phyloP scores from a whole-genome alignment of 2,113 vertebrate species.

The Callithrix jacchus region DNA sequence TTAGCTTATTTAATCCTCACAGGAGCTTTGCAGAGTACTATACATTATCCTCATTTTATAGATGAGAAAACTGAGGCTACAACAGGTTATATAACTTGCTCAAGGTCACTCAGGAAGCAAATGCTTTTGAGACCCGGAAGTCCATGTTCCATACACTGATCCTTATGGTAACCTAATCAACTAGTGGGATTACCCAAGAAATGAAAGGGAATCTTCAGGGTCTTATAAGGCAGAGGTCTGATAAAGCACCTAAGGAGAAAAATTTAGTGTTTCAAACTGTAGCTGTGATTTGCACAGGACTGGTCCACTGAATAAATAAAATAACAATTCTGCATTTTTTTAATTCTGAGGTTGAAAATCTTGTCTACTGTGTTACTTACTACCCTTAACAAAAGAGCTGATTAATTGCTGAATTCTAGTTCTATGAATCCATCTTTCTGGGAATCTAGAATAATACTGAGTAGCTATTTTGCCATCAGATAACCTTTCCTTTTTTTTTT shows the following conservation, averaged over 20 bases:
- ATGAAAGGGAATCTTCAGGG: background rate
- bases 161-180: background rate
- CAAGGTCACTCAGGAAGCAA: background rate
- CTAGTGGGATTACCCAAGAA: background rate
- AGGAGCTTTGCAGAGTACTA: background rate
- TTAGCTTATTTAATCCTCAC: background rate
- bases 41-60: background rate
- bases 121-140: background rate
- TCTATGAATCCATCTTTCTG: background rate
- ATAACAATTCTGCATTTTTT: background rate
- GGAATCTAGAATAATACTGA: background rate
- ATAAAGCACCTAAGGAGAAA: background rate
- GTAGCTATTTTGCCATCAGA: background rate
- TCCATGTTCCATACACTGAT: background rate
- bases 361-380: background rate
- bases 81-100: background rate
- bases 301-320: background rate
- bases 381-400: background rate
- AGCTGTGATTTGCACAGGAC: background rate
- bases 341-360: background rate
- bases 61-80: background rate
- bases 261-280: background rate
- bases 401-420: background rate
- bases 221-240: background rate
- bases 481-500: background rate